Conservation (phyloP, 2,113 vertebrate genomes). For the Physeter macrocephalus region DNA sequence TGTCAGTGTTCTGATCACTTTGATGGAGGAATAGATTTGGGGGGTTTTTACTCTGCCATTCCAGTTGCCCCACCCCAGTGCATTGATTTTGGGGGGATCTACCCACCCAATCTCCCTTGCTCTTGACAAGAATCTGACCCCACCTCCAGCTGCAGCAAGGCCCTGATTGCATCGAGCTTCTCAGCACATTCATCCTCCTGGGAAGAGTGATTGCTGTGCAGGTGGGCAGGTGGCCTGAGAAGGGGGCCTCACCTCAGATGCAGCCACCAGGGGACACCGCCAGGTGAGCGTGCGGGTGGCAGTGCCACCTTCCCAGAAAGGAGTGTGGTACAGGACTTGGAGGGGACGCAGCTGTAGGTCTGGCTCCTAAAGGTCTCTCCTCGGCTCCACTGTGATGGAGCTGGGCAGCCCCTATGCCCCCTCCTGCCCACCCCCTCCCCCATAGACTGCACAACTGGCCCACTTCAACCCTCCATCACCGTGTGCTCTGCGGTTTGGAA, state of each 20-base stretch:
- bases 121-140: background rate
- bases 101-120: background rate
- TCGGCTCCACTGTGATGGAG: rapidly evolving
- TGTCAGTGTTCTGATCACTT: rapidly evolving
- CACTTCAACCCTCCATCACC: rapidly evolving
- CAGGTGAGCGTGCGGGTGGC: rapidly evolving
- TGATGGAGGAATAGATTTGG: background rate
- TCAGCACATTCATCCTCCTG: too few relatives aligned
- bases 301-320: rapidly evolving
- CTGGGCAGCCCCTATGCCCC: rapidly evolving
- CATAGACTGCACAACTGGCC: rapidly evolving
- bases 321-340: rapidly evolving
- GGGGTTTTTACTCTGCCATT: background rate
- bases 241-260: rapidly evolving
- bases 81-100: background rate
- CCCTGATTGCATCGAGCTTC: background rate
- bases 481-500: too few relatives aligned
- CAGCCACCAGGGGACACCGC: rapidly evolving
- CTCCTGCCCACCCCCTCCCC: rapidly evolving
- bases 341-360: background rate
- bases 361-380: background rate
- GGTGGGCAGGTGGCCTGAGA: rapidly evolving
- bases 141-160: background rate
- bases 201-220: too few relatives aligned
- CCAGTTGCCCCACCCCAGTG: rapidly evolving